These are phyloP conservation scores for Pteruthius melanotis DNA, from an alignment of 2,113 vertebrate genomes.

Conservation along the genomic window DNA sequence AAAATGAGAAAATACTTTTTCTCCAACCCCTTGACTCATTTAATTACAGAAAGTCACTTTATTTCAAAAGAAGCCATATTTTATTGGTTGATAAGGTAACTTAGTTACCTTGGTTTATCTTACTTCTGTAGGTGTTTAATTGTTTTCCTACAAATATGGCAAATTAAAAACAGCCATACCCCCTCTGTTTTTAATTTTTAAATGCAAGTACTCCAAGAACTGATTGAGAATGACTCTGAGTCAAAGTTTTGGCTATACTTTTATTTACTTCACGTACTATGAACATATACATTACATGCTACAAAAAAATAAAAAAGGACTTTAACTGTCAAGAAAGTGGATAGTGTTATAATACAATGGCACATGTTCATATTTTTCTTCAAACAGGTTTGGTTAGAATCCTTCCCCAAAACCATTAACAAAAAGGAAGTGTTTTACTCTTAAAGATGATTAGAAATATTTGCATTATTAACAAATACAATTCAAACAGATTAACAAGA, in stretches of 20 bases:
- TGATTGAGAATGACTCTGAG: slow-evolving; percentile 59
- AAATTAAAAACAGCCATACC: neutral
- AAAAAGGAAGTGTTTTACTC: slow-evolving; percentile 71
- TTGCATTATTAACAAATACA: slow-evolving; percentile 80
- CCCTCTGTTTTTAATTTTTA: neutral
- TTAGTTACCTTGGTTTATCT: neutral
- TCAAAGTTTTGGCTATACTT: slow-evolving; percentile 78
- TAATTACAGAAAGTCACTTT: neutral
- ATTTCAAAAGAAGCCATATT: neutral
- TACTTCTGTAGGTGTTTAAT: neutral
- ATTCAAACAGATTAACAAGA: slow-evolving; percentile 79
- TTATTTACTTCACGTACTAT: slow-evolving; percentile 92
- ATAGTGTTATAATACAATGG: slow-evolving; percentile 98
- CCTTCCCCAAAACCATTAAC: slow-evolving; percentile 75
- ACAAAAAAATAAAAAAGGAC: slow-evolving; percentile 76
- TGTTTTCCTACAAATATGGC: neutral
- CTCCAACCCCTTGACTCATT: neutral
- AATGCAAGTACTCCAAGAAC: slow-evolving; percentile 15
- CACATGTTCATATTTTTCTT: slow-evolving; percentile 85
- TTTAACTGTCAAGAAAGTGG: slow-evolving; percentile 85
- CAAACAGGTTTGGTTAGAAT: slow-evolving; percentile 76
- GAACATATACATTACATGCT: slow-evolving; percentile 91
- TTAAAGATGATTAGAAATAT: slow-evolving; percentile 78
- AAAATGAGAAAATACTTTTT: neutral
- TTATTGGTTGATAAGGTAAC: neutral